Evolutionary conservation across 2,797 vertebrate genomes (phyloP).

Genomic region (Denticeps clupeoides): DNA sequence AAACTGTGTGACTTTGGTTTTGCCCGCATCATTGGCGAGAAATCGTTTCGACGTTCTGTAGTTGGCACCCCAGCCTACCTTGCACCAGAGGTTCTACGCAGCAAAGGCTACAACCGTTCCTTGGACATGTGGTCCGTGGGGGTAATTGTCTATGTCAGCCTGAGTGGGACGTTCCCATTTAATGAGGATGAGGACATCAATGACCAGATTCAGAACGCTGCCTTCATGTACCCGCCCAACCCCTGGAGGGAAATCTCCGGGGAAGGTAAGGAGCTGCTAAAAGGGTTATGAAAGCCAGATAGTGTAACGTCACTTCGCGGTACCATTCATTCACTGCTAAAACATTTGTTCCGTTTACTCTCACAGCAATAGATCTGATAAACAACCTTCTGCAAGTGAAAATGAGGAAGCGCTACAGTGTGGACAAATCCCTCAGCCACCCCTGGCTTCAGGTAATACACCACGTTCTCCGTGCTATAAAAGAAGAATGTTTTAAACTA

Average conservation of each 20-base stretch:
- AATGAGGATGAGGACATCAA: constrained; percentile 97
- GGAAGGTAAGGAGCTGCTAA: constrained; percentile 67
- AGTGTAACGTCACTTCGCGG: no score
- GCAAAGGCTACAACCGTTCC: constrained; percentile 95
- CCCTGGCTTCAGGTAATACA: constrained; percentile 90
- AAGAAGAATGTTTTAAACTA: no score
- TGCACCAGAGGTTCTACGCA: constrained; percentile 89
- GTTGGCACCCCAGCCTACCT: constrained; percentile 93
- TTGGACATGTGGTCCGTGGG: constrained; percentile 98
- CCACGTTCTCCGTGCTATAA: no score
- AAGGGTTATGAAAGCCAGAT: no score
- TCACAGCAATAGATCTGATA: constrained; percentile 87
- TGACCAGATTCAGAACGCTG: constrained; percentile 95
- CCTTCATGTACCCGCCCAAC: constrained; percentile 92
- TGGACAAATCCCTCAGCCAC: constrained; percentile 96
- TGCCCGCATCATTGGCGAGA: constrained; percentile 93
- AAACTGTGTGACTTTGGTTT: constrained; percentile 97
- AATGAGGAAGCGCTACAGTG: constrained; percentile 97
- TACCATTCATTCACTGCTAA: no score
- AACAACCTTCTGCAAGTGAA: constrained; percentile 98
- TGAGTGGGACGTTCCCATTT: constrained; percentile 94
- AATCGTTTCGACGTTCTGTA: constrained; percentile 90
- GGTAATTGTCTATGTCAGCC: constrained; percentile 93
- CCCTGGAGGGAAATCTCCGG: constrained; percentile 93
- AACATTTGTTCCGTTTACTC: no score